A percentile compares a stretch with the other conserved stretches of the same genome.
Conservation (phyloP, 2,888 invertebrate genomes). For the Melipona bicolor region DNA sequence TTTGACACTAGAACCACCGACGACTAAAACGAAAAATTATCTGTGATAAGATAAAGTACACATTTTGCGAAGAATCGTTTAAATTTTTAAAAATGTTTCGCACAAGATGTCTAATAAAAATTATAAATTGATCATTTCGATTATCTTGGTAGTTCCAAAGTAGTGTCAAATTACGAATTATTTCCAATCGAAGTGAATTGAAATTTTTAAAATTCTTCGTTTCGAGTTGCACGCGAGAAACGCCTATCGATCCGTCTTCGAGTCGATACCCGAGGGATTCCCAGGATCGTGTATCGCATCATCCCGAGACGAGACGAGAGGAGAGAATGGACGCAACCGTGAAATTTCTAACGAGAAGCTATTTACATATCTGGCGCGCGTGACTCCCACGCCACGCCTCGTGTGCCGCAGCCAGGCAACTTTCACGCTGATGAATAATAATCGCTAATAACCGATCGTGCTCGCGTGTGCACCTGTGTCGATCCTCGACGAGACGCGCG, state of each 20-base stretch:
- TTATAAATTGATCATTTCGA: too few relatives aligned
- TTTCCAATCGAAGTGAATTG: neutral
- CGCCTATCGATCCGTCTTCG: neutral
- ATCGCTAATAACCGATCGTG: constrained; percentile 66
- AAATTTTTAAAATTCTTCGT: neutral
- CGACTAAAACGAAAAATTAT: too few relatives aligned
- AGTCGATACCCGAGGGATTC: constrained; percentile 6
- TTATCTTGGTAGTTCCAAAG: too few relatives aligned
- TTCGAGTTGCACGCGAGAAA: neutral
- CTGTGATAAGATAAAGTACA: too few relatives aligned
- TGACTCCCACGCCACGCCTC: constrained; percentile 62
- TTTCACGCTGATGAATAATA: constrained; percentile 70
- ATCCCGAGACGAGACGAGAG: neutral
- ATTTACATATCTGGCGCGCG: constrained; percentile 45
- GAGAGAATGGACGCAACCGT: constrained; percentile 17
- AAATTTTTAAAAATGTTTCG: too few relatives aligned
- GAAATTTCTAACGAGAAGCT: constrained; percentile 40
- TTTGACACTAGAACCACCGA: too few relatives aligned
- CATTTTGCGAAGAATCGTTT: too few relatives aligned
- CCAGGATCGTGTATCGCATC: neutral
- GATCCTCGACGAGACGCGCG: constrained; percentile 1
- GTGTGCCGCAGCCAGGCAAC: constrained; percentile 23
- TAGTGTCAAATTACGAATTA: neutral
- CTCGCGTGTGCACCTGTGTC: constrained; percentile 54
- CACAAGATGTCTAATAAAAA: too few relatives aligned